Evolutionary conservation across 2,888 invertebrate species (phyloP).

Genomic region (Chymomyza amoena): DNA sequence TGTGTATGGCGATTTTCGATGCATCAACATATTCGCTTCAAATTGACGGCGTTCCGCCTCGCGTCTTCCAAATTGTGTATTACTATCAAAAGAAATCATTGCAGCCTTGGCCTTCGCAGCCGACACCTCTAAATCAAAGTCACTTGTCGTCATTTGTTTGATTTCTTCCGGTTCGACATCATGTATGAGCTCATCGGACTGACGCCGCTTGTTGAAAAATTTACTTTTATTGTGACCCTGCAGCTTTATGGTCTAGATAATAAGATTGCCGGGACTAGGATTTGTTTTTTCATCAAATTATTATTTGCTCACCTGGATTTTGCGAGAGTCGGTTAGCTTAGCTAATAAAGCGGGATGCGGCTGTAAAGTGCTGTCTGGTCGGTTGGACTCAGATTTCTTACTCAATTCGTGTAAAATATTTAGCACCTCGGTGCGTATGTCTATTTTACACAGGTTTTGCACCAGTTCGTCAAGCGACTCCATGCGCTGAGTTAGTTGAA

Average conservation of each 20-base stretch:
- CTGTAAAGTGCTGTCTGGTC: no score
- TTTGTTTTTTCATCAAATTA: no score
- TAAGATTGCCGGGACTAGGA: no score
- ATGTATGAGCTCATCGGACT: not conserved
- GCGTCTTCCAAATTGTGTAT: not conserved
- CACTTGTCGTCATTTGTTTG: not conserved
- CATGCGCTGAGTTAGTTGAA: not conserved
- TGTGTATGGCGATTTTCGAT: constrained; percentile 17
- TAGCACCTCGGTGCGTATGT: not conserved
- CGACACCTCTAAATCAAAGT: not conserved
- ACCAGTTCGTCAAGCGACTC: not conserved
- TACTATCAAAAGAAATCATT: not conserved
- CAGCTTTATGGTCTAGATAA: no score
- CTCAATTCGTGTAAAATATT: not conserved
- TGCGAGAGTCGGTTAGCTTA: not conserved
- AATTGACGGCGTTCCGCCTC: constrained; percentile 8
- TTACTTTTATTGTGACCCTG: no score
- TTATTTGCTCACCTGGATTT: no score
- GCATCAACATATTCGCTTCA: constrained; percentile 7
- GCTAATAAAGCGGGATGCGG: no score
- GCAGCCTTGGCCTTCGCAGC: not conserved
- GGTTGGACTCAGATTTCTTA: not conserved
- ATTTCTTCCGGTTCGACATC: not conserved
- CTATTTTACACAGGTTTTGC: not conserved
- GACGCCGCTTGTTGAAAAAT: not conserved